phyloP scores from a whole-genome alignment of 2,113 vertebrate species.

The Paedocypris sp. region DNA sequence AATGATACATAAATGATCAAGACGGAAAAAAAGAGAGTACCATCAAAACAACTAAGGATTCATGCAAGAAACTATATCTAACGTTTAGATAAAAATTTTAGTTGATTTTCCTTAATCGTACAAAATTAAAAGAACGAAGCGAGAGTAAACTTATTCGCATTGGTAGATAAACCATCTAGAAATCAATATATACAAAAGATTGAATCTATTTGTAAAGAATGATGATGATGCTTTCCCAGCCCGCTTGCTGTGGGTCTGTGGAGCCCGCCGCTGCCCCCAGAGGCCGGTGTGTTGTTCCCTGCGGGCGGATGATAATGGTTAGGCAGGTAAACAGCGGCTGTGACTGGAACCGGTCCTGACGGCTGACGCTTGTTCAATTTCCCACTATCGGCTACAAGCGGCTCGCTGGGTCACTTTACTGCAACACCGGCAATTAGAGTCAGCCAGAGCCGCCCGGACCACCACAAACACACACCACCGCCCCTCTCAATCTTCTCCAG shows the following conservation, averaged over 20 bases:
- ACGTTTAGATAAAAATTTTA: too few species aligned
- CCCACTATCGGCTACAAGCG: conserved; percentile 31
- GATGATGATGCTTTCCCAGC: not conserved
- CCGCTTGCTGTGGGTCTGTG: too few species aligned
- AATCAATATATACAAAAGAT: too few species aligned
- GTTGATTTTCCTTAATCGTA: too few species aligned
- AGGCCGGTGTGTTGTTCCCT: conserved; percentile 19
- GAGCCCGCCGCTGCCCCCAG: not conserved
- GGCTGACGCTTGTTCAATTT: conserved; percentile 63
- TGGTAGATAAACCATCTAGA: too few species aligned
- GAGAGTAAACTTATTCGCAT: too few species aligned
- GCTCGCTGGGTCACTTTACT: conserved; percentile 33
- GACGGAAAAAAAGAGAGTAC: too few species aligned
- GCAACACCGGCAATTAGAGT: conserved; percentile 35
- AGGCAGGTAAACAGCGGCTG: conserved; percentile 50
- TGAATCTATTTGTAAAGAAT: not conserved
- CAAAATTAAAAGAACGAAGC: too few species aligned
- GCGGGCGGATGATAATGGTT: conserved; percentile 32
- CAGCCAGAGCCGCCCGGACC: conserved; percentile 16
- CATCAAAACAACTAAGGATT: too few species aligned
- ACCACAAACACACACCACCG: not conserved
- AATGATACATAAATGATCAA: too few species aligned
- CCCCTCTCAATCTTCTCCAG: not conserved
- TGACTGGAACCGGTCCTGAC: conserved; percentile 61
- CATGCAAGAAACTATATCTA: too few species aligned